Conservation (phyloP, 2,797 vertebrate genomes). For the Spondyliosoma cantharus region DNA sequence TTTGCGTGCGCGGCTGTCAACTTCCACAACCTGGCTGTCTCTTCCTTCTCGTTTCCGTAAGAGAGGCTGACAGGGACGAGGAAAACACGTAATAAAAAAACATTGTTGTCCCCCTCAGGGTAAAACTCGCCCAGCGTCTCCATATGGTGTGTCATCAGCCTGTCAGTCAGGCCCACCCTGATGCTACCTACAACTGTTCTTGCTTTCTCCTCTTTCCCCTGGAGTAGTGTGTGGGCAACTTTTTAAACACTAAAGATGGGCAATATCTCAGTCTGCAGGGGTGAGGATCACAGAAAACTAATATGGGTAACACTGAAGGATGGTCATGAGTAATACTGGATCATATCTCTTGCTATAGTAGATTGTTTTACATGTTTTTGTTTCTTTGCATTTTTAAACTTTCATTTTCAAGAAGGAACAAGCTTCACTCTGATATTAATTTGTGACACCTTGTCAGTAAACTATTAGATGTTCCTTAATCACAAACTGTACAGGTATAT, state of each 20-base stretch:
- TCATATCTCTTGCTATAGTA: not conserved
- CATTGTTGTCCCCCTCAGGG: constrained; percentile 77
- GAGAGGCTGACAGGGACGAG: constrained; percentile 79
- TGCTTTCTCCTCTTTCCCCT: constrained; percentile 46
- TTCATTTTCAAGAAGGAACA: not conserved
- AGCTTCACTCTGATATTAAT: not conserved
- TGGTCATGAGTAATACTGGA: not conserved
- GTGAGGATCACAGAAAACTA: constrained; percentile 30
- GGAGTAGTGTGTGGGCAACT: constrained; percentile 59
- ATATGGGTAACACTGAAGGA: constrained; percentile 3
- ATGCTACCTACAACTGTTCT: constrained; percentile 77
- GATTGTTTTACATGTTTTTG: not conserved
- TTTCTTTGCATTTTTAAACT: not conserved
- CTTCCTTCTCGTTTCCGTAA: constrained; percentile 64
- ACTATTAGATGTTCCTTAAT: not conserved
- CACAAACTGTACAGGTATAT: not conserved
- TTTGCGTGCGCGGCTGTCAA: constrained; percentile 60
- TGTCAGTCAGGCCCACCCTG: constrained; percentile 80
- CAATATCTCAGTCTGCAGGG: constrained; percentile 19
- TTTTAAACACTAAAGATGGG: constrained; percentile 46
- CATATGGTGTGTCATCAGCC: constrained; percentile 84
- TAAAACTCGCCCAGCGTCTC: constrained; percentile 80
- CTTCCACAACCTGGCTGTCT: constrained; percentile 74
- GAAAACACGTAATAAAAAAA: constrained; percentile 77
- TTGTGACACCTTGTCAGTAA: not conserved